These are phyloP conservation scores for Diachasma alloeum DNA, from an alignment of 1,140 invertebrate genomes.

Conservation along the genomic window DNA sequence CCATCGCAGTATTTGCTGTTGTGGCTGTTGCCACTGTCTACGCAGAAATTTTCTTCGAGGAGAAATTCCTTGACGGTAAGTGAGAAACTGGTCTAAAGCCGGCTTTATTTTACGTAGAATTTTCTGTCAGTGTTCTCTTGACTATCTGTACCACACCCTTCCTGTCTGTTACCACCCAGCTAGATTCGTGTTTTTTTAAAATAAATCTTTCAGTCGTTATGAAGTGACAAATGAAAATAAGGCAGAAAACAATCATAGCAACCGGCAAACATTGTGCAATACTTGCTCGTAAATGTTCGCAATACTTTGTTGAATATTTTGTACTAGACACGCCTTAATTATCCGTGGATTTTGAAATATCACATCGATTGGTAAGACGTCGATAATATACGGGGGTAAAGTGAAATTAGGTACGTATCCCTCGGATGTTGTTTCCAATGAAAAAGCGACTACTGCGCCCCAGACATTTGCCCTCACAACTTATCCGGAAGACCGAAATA, in stretches of 20 bases:
- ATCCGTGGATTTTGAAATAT: neutral
- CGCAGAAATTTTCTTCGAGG: slow-evolving; percentile 74
- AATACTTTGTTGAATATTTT: too few relatives aligned
- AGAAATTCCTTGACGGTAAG: slow-evolving; percentile 81
- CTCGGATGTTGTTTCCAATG: neutral
- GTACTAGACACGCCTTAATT: too few relatives aligned
- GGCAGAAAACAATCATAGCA: too few relatives aligned
- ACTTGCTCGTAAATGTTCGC: too few relatives aligned
- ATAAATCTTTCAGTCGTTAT: too few relatives aligned
- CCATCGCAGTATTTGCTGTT: slow-evolving; percentile 64
- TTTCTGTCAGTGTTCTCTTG: neutral
- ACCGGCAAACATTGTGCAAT: too few relatives aligned
- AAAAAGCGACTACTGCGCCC: neutral
- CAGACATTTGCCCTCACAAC: neutral
- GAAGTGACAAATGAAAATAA: too few relatives aligned
- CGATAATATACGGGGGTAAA: neutral
- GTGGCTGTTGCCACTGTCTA: slow-evolving; percentile 60
- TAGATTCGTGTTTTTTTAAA: neutral
- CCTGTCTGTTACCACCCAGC: neutral
- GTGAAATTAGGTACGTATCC: neutral
- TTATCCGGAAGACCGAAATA: neutral
- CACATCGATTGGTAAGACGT: neutral
- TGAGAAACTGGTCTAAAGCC: slow-evolving; percentile 33
- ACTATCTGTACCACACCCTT: neutral
- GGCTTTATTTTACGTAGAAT: neutral